Evolutionary conservation across 92 coral and sea anemone genomes (phyloP), one percentile per base, ranked within the genome.

Genomic region (Heliopora coerulea): DNA sequence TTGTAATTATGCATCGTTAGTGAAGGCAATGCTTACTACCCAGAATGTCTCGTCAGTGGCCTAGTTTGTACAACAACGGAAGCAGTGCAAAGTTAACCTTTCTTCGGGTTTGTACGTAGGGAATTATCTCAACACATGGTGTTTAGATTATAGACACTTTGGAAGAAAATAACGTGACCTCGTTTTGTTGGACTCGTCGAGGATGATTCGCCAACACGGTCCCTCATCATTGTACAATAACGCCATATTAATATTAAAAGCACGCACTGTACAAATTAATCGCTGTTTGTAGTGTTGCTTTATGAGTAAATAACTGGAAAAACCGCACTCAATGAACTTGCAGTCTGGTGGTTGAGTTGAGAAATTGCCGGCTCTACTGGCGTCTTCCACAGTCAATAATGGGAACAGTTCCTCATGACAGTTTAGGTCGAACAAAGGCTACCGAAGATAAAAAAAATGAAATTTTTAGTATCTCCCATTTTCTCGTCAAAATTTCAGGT

Each of bases 1-100:
- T 86, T 54, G 88, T 80, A 86, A 91, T 90, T 93, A 90, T 88
- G 87, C 83, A 86, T 77, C 2, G 17, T 9, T 20, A 34, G 14
- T 46, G 52, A 63, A 19, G 1, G 37, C 15, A 23, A 44, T 48
- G 41, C 30, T 18, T 44, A 67, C 6, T 49, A 48, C 37, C 44
- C 39, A 63, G n/a, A 24, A 46, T 67, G 48, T 67, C 74, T 67
- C 41, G 28, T 65, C 24, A 24, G 39, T 49, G 54, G 48, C 48
- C 74, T 6, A 6, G 52, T 3, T 15, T 19, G 59, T 67, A 9
- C 33, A 40, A 24, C 56, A 21, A n/a, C 54, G 7, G 15, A 44
- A 35, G 25, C 30, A 48, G 74, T 15, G 58, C 37, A 67, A 49
- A 67, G 74, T 24, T 46, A 67, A 63, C 26, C 54, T 29, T n/a